Base-by-base conservation (phyloP, 2,888 invertebrate genomes). In the Mythimna albipuncta region DNA sequence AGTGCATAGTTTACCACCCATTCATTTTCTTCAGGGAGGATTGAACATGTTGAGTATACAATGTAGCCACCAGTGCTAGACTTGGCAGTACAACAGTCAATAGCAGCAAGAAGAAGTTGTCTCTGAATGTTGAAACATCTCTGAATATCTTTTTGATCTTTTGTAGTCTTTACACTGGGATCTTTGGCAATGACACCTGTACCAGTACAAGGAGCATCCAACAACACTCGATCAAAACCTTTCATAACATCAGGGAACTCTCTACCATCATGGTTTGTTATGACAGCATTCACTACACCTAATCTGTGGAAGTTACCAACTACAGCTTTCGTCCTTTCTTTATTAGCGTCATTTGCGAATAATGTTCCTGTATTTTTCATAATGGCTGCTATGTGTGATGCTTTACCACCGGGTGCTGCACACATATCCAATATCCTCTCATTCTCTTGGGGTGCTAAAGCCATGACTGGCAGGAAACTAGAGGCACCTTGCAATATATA, bases 101-200 rank as follows among this genome's bases (percentile, higher is more conserved):
- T 99, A n/a, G 99, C 99, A 6, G 99, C 98, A 69, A 99, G 94
- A 6, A 99, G 96, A 41, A 99, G 96, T 91, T 99, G 98, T 69
- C 99, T 97, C 94, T 99, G 99, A 64, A 99, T 96, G 86, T 98
- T 99, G 85, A 98, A 98, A 92, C 99, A 99, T 69, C 98, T 97
- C 90, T 98, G 98, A 69, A 99, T 97, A 91, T 99, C 99, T 83
- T 97, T 97, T 83, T 98, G 97, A 87, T 99, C 98, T 94, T 99
- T 99, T 79, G 97, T 98, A 0, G 98, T 98, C 96, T 99, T 99
- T 0, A 99, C 99, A 89, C 98, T 98, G 0, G 98, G 98, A 96
- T 99, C 99, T 96, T 99, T 99, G 41, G 99, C 98, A 57, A 99
- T 98, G 13, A 99, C 99, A 44, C 99, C 99, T 0, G 99, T 99